phyloP scores from a whole-genome alignment of 2,113 vertebrate species.

The Odocoileus virginianus region DNA sequence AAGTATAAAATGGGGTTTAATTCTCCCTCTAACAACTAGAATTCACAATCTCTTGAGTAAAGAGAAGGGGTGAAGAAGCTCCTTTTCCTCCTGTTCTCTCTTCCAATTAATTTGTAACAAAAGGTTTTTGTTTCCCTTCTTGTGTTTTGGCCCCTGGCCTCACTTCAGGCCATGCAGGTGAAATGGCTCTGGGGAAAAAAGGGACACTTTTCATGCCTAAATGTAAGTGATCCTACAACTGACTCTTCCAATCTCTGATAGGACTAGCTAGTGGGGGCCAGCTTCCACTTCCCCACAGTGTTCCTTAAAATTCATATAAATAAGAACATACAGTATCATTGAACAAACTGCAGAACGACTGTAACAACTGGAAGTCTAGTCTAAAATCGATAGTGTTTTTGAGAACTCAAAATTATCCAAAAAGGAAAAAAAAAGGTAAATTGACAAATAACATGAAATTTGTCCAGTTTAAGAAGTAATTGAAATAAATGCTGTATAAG shows the following conservation, averaged over 20 bases:
- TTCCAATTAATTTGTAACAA: background rate
- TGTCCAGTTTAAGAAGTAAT: background rate
- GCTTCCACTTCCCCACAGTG: background rate
- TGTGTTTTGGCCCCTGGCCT: background rate
- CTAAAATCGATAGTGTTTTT: background rate
- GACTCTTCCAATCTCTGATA: background rate
- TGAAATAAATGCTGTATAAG: background rate
- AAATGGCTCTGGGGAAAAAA: background rate
- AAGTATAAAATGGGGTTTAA: background rate
- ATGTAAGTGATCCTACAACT: background rate
- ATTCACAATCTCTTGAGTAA: background rate
- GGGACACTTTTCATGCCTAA: background rate
- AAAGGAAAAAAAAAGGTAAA: background rate
- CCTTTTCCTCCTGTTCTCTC: background rate
- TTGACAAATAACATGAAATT: conserved; percentile 15
- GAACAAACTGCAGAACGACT: background rate
- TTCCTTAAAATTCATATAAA: conserved; percentile 15
- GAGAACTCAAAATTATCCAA: conserved; percentile 11
- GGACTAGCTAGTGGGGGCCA: background rate
- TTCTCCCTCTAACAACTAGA: background rate
- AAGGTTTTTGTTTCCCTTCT: conserved; percentile 3
- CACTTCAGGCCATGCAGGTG: background rate
- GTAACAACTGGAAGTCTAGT: background rate
- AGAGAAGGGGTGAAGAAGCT: background rate
- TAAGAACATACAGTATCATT: background rate